phyloP scores from a whole-genome alignment of 23 tunicate genomes.

The Diplosoma virens region DNA sequence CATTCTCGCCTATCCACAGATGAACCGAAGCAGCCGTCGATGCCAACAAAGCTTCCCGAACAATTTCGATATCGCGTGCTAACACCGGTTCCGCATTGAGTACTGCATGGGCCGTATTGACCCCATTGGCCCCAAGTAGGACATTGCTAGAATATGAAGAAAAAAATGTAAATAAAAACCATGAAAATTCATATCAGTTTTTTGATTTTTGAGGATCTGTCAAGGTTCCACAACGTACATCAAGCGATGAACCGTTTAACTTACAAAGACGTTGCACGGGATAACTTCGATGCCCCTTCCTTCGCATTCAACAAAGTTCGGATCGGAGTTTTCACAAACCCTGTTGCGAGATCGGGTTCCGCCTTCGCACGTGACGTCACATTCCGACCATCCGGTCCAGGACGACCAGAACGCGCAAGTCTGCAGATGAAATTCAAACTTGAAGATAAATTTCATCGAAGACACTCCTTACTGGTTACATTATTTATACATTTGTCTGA shows the following conservation, averaged over 20 bases:
- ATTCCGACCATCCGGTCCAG: slow-evolving; percentile 54
- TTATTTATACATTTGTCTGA: too few species aligned
- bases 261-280: background rate
- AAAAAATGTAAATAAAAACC: background rate
- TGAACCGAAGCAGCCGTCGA: slow-evolving; percentile 38
- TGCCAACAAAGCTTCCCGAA: slow-evolving; percentile 31
- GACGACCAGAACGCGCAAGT: slow-evolving; percentile 56
- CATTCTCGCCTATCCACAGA: slow-evolving; percentile 7
- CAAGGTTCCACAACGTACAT: background rate
- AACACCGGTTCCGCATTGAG: slow-evolving; percentile 27
- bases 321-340: slow-evolving; percentile 44
- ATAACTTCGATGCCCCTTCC: background rate
- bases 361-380: slow-evolving; percentile 52
- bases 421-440: too few species aligned
- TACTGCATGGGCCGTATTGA: slow-evolving; percentile 28
- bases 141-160: slow-evolving; percentile 33
- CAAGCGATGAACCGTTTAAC: background rate
- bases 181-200: background rate
- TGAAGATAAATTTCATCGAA: too few species aligned
- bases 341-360: slow-evolving; percentile 35
- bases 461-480: too few species aligned
- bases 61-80: slow-evolving; percentile 20
- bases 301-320: slow-evolving; percentile 32
- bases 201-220: too few species aligned
- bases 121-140: slow-evolving; percentile 57